These are phyloP conservation scores for Drosophila punjabiensis DNA, from an alignment of 1,140 invertebrate species.

Conservation along the genomic window DNA sequence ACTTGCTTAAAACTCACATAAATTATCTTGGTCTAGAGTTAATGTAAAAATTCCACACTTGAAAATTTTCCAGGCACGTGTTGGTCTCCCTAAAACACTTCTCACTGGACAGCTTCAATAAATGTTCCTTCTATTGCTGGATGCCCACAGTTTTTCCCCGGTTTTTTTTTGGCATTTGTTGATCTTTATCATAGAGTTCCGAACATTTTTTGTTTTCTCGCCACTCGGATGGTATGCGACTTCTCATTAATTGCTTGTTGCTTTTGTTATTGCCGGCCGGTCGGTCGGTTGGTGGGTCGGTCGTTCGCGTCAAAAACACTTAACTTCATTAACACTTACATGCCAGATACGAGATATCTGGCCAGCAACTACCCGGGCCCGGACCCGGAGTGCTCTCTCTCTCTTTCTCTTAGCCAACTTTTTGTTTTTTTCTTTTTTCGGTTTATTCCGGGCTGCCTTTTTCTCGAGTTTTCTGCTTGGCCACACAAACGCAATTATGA, in stretches of 20 bases:
- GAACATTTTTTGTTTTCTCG: conserved; percentile 56
- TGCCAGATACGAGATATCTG: conserved; percentile 72
- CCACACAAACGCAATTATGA: conserved; percentile 79
- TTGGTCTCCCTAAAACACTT: not conserved
- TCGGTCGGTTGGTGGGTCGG: conserved; percentile 40
- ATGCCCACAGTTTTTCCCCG: conserved; percentile 3
- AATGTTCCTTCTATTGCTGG: conserved; percentile 6
- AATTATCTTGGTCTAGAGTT: not conserved
- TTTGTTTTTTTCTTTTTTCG: conserved; percentile 62
- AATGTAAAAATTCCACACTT: not conserved
- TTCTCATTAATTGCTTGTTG: conserved; percentile 78
- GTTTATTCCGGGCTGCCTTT: conserved; percentile 22
- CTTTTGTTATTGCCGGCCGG: conserved; percentile 59
- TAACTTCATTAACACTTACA: conserved; percentile 84
- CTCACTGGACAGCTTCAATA: conserved; percentile 6
- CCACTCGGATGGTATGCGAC: conserved; percentile 62
- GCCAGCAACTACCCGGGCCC: conserved; percentile 31
- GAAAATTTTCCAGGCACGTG: not conserved
- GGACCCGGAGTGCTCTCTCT: not conserved
- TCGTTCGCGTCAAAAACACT: conserved; percentile 79
- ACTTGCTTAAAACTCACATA: not conserved
- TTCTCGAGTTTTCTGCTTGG: conserved; percentile 36
- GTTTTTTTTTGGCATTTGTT: conserved; percentile 65
- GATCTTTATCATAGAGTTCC: conserved; percentile 67
- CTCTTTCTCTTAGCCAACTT: conserved; percentile 8